Evolutionary conservation across 2,888 invertebrate species (phyloP), one percentile per base, ranked within the genome.

Genomic region (Criorhina ranunculi): DNA sequence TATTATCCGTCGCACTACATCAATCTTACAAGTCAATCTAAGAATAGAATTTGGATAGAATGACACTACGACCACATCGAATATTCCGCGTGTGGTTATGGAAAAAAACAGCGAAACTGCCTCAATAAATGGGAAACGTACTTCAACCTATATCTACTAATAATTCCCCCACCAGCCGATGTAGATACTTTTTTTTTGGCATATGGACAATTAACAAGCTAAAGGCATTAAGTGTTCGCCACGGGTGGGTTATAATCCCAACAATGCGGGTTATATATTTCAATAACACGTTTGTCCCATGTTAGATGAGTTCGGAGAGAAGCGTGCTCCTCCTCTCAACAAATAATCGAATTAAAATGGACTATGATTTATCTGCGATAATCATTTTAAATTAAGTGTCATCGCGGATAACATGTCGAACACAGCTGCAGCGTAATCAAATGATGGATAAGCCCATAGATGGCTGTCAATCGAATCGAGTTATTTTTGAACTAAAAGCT

Each of bases 321-420:
- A 42, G 42, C 42, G 17, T 42, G 62, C 53, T 37, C 24, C 57
- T 29, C 42, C 70, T 35, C 37, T 35, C 70, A 57, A 29, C 46
- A 53, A 44, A 33, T 62, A 44, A 53, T 15, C 73, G 33, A 73
- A 62, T 64, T 53, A 33, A 53, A 53, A 35, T 73, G 24, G 62
- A 51, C 42, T 42, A 42, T 73, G 73, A 73, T 73, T 73, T 73
- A 73, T 73, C 62, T 44, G 40, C 73, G 60, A 62, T 29, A 72
- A 49, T 72, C 72, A 49, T 51, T 72, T 19, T n/a, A 31, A 24
- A 44, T 44, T 53, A 42, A 33, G 37, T 73, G 42, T n/a, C 51
- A 49, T 40, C 24, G 29, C 17, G 49, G 49, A 31, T 40, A 60
- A 62, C 33, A 29, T 33, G 42, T 53, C 40, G 31, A 17, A 44